A percentile compares a stretch with the other conserved stretches of the same genome.
phyloP scores from a whole-genome alignment of 2,888 invertebrate genomes.

The Macrostomum cliftonense region DNA sequence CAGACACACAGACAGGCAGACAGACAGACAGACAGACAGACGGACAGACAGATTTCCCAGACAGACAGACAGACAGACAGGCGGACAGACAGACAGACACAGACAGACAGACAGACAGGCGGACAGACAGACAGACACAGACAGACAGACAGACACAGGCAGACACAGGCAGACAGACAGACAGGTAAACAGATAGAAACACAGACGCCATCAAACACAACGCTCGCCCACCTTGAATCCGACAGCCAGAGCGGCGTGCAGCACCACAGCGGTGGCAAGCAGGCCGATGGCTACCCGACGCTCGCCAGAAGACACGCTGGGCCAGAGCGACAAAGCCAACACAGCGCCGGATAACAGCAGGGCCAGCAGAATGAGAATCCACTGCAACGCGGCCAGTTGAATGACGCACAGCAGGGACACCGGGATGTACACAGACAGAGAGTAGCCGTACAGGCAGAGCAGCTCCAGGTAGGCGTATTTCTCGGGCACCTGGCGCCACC shows the following conservation, averaged over 20 bases:
- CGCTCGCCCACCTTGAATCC: slow-evolving; percentile 52
- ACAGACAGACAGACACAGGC: too few species aligned
- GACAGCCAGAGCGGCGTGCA: slow-evolving; percentile 62
- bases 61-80: too few species aligned
- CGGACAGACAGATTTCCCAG: too few species aligned
- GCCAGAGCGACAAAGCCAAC: slow-evolving; percentile 59
- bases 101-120: too few species aligned
- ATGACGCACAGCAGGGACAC: slow-evolving; percentile 79
- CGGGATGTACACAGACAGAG: slow-evolving; percentile 75
- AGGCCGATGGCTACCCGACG: slow-evolving; percentile 45
- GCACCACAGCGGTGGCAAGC: slow-evolving; percentile 49
- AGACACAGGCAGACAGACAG: too few species aligned
- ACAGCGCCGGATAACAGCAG: slow-evolving; percentile 67
- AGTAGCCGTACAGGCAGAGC: slow-evolving; percentile 83
- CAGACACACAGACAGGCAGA: too few species aligned
- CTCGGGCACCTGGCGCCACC: slow-evolving; percentile 50
- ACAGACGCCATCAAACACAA: too few species aligned
- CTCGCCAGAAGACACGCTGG: slow-evolving; percentile 46
- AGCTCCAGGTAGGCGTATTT: slow-evolving; percentile 54
- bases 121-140: too few species aligned
- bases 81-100: too few species aligned
- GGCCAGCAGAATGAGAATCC: slow-evolving; percentile 62
- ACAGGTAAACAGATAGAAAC: too few species aligned
- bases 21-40: too few species aligned
- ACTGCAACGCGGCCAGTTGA: slow-evolving; percentile 55